Evolutionary conservation across 2,797 vertebrate species (phyloP).

Genomic region (Phrynocephalus forsythii): DNA sequence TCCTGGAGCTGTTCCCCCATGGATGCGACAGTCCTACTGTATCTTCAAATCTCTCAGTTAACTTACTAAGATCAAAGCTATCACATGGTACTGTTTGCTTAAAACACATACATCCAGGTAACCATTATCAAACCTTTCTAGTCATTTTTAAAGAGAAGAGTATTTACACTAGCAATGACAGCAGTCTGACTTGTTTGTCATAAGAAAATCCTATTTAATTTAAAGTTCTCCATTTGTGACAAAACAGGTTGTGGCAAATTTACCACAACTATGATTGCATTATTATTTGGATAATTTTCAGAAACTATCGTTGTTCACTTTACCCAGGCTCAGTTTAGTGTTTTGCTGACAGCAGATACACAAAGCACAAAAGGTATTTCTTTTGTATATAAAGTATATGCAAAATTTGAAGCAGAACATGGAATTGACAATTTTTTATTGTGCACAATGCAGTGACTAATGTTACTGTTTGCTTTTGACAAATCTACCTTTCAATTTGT

Average conservation of each 20-base stretch:
- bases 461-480: too few species aligned
- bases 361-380: too few species aligned
- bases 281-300: neutral
- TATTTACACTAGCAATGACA: neutral
- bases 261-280: neutral
- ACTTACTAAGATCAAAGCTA: neutral
- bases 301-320: neutral
- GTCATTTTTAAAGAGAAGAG: neutral
- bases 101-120: neutral
- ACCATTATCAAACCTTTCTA: neutral
- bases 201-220: neutral
- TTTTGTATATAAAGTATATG: too few species aligned
- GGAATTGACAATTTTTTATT: neutral
- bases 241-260: neutral
- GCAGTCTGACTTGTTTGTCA: neutral
- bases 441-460: neutral
- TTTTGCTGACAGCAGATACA: too few species aligned
- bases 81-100: neutral
- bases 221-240: neutral
- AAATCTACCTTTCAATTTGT: too few species aligned
- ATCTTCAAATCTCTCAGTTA: neutral
- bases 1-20: too few species aligned
- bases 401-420: neutral
- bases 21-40: too few species aligned
- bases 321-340: neutral